Base-by-base conservation (phyloP, 1,140 invertebrate species). In the Neodiprion pinetum region DNA sequence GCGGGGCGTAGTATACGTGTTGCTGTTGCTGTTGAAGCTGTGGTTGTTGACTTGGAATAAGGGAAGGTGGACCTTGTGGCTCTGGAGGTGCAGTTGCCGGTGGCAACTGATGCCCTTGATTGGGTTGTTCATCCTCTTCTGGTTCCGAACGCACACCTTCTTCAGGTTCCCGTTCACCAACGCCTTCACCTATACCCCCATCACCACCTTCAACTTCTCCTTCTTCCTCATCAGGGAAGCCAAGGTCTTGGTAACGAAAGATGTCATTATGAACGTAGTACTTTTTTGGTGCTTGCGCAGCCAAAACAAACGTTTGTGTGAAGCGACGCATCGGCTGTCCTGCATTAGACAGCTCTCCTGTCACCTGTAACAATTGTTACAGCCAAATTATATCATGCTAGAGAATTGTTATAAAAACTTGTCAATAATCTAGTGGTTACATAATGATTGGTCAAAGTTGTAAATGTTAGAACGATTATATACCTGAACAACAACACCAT, bases 251-350 rank as follows among this genome's bases (percentile, higher is more conserved):
- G 86, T 99, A 99, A 72, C 97, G 95, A 89, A 99, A 99, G 84
- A 99, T 99, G 88, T 99, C 97, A 89, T 99, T 99, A 85, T 97
- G 96, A 21, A 99, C 97, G 85, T 99, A 99, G 89, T 98, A 99
- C 89, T 98, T 97, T 90, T 97, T 98, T 28, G 97, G 96, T 68
- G 95, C 94, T 89, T 98, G 96, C 53, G 96, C 95, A 69, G 96
- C 97, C 83, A 99, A 88, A 12, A 99, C 97, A 90, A 99, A 99
- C 0, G 98, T 99, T 89, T 99, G 97, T 81, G 98, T 98, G 88
- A 99, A 99, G 14, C 97, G 93, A 48, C 97, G 92, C 97, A 99
- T 98, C 21, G 97, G 97, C 81, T 97, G 93, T 3, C 97, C 96
- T 86, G 96, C 96, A 88, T 99, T 99, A 21, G 96, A 98, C 73